Base-by-base conservation (phyloP, 2,113 vertebrate species). In the Hippocampus mohnikei region DNA sequence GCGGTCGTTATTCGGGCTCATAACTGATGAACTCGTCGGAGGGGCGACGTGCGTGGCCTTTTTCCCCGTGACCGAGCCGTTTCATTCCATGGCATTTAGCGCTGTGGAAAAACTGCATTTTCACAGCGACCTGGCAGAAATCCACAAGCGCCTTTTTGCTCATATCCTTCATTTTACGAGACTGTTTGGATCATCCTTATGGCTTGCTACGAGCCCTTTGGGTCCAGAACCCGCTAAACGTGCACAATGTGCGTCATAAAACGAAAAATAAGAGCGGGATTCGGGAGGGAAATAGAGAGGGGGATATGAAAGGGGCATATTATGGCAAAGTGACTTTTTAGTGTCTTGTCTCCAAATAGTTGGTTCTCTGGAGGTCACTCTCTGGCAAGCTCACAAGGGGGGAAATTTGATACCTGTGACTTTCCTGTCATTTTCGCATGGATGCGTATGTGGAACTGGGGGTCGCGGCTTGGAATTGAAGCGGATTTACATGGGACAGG, bases 281-380 rank as follows among this genome's bases (percentile, higher is more conserved):
- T 46, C 41, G 16, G 25, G 13, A 12, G 42, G 63, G 42, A 46
- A 65, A 65, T 65, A 46, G 10, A 69, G 67, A 41, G 15, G 20
- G 73, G 69, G 71, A 68, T 68, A 76, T 79, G 63, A 76, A 78
- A 83, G 48, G 78, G 62, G 44, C 8, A 60, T 2, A 33, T 60
- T 60, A 60, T 60, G 27, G 6, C 6, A 60, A 18, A 33, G 58
- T 60, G 27, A 60, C 58, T 60, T 59, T 59, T 60, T 16, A 60
- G 33, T 60, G 58, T 60, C 58, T 60, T 18, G 5, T 33, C 15
- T 60, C 5, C 23, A 58, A 58, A 58, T 27, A 27, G 55, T 58
- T 55, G 12, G 23, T 58, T 55, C 21, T 2, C 52, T 23, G n/a
- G 55, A 58, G 23, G 15, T 37, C 6, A 37, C 33, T 37, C 29